Evolutionary conservation across 2,888 invertebrate species (phyloP).

Genomic region (Scelioninae gen. 1): DNA sequence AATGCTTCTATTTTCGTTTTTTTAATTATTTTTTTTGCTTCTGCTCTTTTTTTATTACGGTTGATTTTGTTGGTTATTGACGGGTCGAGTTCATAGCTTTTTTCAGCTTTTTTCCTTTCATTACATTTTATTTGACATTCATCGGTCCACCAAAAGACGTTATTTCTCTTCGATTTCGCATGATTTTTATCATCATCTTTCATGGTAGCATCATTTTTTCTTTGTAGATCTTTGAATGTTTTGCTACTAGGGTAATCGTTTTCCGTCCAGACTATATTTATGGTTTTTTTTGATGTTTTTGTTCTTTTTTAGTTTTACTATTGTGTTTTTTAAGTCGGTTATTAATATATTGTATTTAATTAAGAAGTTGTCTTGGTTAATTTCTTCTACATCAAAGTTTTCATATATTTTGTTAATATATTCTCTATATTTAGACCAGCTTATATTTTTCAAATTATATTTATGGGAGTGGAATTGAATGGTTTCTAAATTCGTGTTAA

Average conservation of each 20-base stretch:
- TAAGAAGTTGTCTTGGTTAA: too few species aligned
- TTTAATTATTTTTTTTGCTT: slow-evolving; percentile 4
- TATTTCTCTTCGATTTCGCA: too few species aligned
- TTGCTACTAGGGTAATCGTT: too few species aligned
- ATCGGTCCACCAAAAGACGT: slow-evolving; percentile 11
- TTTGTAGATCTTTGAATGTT: too few species aligned
- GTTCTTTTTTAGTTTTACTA: too few species aligned
- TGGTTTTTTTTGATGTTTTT: too few species aligned
- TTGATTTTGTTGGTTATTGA: slow-evolving; percentile 4
- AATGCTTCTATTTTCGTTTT: background rate
- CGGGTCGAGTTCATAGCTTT: background rate
- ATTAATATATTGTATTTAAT: too few species aligned
- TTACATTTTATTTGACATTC: slow-evolving; percentile 3
- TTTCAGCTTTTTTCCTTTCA: slow-evolving; percentile 4
- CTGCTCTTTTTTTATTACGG: background rate
- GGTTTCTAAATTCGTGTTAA: background rate
- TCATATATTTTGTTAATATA: slow-evolving; percentile 3
- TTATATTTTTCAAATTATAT: background rate
- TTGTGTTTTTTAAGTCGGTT: too few species aligned
- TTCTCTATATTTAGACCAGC: background rate
- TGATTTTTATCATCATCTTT: too few species aligned
- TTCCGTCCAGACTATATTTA: too few species aligned
- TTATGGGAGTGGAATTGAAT: slow-evolving; percentile 1
- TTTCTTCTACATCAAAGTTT: background rate
- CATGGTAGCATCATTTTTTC: too few species aligned